Conservation (phyloP, 2,888 invertebrate species). For the Rhingia rostrata region DNA sequence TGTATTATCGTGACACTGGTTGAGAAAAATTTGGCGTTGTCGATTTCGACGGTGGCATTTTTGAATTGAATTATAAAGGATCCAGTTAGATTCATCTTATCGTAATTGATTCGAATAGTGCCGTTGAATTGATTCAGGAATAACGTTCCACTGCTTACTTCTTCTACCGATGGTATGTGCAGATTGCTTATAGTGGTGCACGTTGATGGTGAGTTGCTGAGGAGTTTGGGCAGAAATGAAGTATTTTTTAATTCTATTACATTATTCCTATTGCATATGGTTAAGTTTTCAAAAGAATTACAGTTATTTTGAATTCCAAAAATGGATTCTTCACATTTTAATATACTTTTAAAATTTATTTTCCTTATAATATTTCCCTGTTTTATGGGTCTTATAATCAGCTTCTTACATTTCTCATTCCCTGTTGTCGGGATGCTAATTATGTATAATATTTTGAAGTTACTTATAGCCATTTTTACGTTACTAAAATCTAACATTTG, state of each 20-base stretch:
- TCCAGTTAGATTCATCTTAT: too few species aligned
- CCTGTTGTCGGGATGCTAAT: slow-evolving; percentile 59
- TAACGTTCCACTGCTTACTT: slow-evolving; percentile 25
- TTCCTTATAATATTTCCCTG: slow-evolving; percentile 46
- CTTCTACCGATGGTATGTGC: slow-evolving; percentile 27
- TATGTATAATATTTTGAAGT: slow-evolving; percentile 59
- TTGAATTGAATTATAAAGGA: not conserved
- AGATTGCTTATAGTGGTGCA: slow-evolving; percentile 13
- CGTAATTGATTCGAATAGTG: not conserved
- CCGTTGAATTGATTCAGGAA: slow-evolving; percentile 51
- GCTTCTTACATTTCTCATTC: slow-evolving; percentile 50
- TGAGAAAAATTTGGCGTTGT: not conserved
- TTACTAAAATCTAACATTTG: slow-evolving; percentile 70
- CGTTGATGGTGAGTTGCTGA: not conserved
- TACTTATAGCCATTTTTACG: slow-evolving; percentile 61
- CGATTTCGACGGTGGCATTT: not conserved
- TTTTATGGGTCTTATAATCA: slow-evolving; percentile 64
- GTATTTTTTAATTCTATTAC: slow-evolving; percentile 42
- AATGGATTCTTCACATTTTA: slow-evolving; percentile 51
- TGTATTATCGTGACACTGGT: not conserved
- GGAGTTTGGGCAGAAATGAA: not conserved
- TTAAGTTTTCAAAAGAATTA: slow-evolving; percentile 36
- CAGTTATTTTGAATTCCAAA: slow-evolving; percentile 45
- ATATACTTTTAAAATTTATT: slow-evolving; percentile 43
- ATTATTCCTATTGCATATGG: slow-evolving; percentile 50